Evolutionary conservation across 2,113 vertebrate genomes (phyloP), one percentile per base, ranked within the genome.

Genomic region (Odontophorus gujanensis): DNA sequence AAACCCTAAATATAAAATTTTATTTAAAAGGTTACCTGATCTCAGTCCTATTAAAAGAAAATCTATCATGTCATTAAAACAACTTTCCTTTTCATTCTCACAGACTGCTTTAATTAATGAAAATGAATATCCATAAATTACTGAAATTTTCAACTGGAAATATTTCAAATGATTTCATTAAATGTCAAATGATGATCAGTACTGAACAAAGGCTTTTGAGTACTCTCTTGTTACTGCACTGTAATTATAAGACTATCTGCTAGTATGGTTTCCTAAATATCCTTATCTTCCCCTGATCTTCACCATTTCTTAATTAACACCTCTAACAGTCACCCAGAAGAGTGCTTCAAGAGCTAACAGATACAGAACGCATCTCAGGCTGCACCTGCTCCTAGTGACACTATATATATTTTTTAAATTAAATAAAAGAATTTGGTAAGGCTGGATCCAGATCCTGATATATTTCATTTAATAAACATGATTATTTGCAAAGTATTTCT

Each of bases 341-440:
- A 77, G 97, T 96, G 22, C 34, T 93, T 71, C 24, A 32, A 93
- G 92, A 92, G 42, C 69, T 90, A 94, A 61, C 51, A 47, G 67
- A 95, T 65, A 96, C 66, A 87, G 91, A 97, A 95, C 19, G 36
- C 82, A 92, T 94, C 28, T 83, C 89, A 92, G 84, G 67, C 90
- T 95, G 84, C 87, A 96, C 95, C 89, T 97, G 93, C 79, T 93
- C 43, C 63, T 97, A 92, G 97, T 96, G 76, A 72, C 4, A 19
- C 96, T 95, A 40, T 40, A 40, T 40, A 40, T 96, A 95, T 97
- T 96, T 95, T 81, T 94, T 36, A 22, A 61, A 93, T 94, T 86
- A 96, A 97, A 97, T 96, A 95, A 97, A 97, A 45, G 95, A 92
- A 97, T 96, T 93, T 94, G 87, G 96, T 97, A 96, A 96, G 90